Evolutionary conservation across 2,113 vertebrate genomes (phyloP).

Genomic region (Hepsetus odoe): DNA sequence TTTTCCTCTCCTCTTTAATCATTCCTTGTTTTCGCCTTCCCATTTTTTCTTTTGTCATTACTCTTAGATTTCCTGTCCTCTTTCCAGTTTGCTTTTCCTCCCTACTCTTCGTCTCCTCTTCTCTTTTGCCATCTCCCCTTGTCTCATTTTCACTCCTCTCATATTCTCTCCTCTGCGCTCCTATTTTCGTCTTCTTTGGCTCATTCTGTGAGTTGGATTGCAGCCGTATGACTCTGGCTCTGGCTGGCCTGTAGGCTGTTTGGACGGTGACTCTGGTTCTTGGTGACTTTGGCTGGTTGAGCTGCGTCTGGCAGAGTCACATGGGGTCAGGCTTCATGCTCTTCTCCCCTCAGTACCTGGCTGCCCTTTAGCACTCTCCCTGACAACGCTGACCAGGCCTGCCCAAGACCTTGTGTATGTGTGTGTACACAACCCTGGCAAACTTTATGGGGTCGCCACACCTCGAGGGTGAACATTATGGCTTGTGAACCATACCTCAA

Average conservation of each 20-base stretch:
- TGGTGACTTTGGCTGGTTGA: not conserved
- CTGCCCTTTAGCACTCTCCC: not conserved
- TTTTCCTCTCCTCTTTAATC: not conserved
- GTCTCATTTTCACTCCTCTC: not conserved
- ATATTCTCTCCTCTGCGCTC: not conserved
- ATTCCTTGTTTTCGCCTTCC: not conserved
- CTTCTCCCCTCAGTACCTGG: conserved; percentile 1
- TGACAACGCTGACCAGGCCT: not conserved
- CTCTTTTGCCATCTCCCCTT: not conserved
- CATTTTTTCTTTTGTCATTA: not conserved
- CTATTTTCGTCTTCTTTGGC: too few species aligned
- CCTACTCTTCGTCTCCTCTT: not conserved
- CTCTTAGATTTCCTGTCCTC: not conserved
- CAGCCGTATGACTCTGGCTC: not conserved
- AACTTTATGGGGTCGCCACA: too few species aligned
- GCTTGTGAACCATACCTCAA: too few species aligned
- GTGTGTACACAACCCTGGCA: too few species aligned
- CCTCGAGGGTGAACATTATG: too few species aligned
- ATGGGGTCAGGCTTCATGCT: not conserved
- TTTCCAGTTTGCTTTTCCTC: not conserved
- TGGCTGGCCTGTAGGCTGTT: not conserved
- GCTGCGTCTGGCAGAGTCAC: not conserved
- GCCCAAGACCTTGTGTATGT: not conserved
- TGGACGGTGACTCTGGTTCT: not conserved
- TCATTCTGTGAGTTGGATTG: not conserved